phyloP scores from a whole-genome alignment of 37 sponge, comb jelly and placozoan genomes.

The Haliclona indistincta region DNA sequence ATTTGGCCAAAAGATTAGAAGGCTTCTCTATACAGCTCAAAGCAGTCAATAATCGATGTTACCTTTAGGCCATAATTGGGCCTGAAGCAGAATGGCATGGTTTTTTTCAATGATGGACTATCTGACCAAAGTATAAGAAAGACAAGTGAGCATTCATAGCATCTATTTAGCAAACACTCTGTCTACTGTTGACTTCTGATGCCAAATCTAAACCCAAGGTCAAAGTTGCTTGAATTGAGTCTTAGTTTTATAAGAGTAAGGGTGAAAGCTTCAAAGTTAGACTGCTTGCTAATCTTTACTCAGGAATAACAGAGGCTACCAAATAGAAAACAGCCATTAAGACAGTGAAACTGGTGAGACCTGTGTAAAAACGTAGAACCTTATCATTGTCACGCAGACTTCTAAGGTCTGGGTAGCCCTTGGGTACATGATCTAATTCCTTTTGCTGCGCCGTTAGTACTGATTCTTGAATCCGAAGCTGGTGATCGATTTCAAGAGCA shows the following conservation, averaged over 20 bases:
- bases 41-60: constrained; percentile 59
- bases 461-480: constrained; percentile 6
- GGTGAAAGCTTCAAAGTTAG: constrained; percentile 15
- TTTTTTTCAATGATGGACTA: constrained; percentile 15
- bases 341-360: constrained; percentile 26
- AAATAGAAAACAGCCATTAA: constrained; percentile 32
- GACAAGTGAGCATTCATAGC: too few species aligned
- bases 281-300: background rate
- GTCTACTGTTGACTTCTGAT: background rate
- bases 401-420: constrained; percentile 20
- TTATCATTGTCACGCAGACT: constrained; percentile 18
- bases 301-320: constrained; percentile 18
- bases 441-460: too few species aligned
- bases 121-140: constrained; percentile 39
- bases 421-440: background rate
- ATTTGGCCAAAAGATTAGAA: constrained; percentile 35
- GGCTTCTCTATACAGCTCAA: constrained; percentile 51
- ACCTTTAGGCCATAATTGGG: constrained; percentile 25
- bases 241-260: background rate
- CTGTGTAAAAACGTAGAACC: constrained; percentile 36
- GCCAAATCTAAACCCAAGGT: constrained; percentile 16
- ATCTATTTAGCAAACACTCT: constrained; percentile 1
- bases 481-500: constrained; percentile 29
- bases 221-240: constrained; percentile 9
- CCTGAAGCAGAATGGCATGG: constrained; percentile 49